Evolutionary conservation across 2,888 invertebrate species (phyloP).

Genomic region (Amblyjoppa proteus): DNA sequence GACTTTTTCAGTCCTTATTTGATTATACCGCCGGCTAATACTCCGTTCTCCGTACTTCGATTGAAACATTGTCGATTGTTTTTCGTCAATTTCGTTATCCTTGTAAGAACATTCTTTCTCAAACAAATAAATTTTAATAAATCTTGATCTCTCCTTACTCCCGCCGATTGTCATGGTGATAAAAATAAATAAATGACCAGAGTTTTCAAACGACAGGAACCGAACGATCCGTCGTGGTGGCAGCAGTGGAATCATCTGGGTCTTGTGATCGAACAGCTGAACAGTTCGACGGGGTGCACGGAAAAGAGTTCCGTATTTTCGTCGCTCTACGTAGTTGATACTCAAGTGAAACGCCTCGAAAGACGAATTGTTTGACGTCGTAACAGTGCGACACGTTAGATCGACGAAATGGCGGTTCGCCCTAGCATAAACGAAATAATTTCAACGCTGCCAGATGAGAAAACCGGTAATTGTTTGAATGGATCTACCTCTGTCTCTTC

Average conservation of each 20-base stretch:
- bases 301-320: slow-evolving; percentile 50
- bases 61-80: too few relatives aligned
- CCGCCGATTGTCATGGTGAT: slow-evolving; percentile 7
- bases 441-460: slow-evolving; percentile 92
- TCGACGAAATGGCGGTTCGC: slow-evolving; percentile 78
- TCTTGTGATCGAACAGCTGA: slow-evolving; percentile 81
- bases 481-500: slow-evolving; percentile 41
- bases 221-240: slow-evolving; percentile 28
- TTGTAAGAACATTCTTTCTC: too few relatives aligned
- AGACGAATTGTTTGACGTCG: slow-evolving; percentile 48
- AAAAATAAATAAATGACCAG: slow-evolving; percentile 25
- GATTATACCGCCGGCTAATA: too few relatives aligned
- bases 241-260: slow-evolving; percentile 60
- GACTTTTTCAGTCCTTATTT: too few relatives aligned
- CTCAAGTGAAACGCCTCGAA: slow-evolving; percentile 46
- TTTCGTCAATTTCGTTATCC: too few relatives aligned
- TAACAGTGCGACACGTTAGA: slow-evolving; percentile 9
- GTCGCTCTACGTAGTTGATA: slow-evolving; percentile 42
- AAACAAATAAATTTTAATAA: not conserved
- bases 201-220: slow-evolving; percentile 24
- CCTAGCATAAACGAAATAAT: slow-evolving; percentile 89
- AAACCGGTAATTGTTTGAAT: slow-evolving; percentile 90
- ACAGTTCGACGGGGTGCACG: slow-evolving; percentile 52
- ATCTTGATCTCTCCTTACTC: not conserved
- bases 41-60: too few relatives aligned